Percentiles rank a stretch among this genome's conserved stretches.
These are phyloP conservation scores for Alviniconcha marisindica DNA, from an alignment of 1,140 invertebrate species.

Conservation along the genomic window DNA sequence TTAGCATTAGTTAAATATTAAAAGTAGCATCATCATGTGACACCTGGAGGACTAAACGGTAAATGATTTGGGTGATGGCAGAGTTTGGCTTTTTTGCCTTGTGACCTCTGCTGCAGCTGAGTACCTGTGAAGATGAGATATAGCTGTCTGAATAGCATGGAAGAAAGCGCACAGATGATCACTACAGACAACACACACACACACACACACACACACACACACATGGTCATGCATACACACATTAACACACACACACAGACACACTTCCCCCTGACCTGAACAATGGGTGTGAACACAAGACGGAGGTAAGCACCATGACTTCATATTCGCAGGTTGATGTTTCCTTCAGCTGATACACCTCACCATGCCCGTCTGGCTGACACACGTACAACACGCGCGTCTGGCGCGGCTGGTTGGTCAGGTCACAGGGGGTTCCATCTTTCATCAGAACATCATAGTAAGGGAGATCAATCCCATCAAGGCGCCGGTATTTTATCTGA, in stretches of 20 bases:
- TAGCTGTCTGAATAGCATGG: too few relatives aligned
- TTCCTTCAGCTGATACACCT: constrained; percentile 95
- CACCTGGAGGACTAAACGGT: too few relatives aligned
- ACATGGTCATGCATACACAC: too few relatives aligned
- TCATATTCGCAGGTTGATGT: constrained; percentile 93
- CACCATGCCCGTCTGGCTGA: constrained; percentile 81
- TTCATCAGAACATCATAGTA: constrained; percentile 78
- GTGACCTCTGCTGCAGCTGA: too few relatives aligned
- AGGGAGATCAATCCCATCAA: constrained; percentile 91
- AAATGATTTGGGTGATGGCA: too few relatives aligned
- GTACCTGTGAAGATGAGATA: too few relatives aligned
- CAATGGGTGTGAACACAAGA: constrained; percentile 91
- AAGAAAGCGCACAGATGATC: too few relatives aligned
- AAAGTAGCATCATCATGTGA: too few relatives aligned
- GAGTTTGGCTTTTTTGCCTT: too few relatives aligned
- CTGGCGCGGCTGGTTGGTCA: constrained; percentile 89
- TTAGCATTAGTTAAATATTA: too few relatives aligned
- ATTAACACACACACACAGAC: background rate
- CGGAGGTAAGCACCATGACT: constrained; percentile 82
- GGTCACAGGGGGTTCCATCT: constrained; percentile 91
- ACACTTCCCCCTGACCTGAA: constrained; percentile 81
- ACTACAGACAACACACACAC: too few relatives aligned
- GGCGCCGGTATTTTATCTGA: constrained; percentile 78
- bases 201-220: too few relatives aligned
- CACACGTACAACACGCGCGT: constrained; percentile 81